Evolutionary conservation across 2,113 vertebrate species (phyloP).

Genomic region (Channa argus): DNA sequence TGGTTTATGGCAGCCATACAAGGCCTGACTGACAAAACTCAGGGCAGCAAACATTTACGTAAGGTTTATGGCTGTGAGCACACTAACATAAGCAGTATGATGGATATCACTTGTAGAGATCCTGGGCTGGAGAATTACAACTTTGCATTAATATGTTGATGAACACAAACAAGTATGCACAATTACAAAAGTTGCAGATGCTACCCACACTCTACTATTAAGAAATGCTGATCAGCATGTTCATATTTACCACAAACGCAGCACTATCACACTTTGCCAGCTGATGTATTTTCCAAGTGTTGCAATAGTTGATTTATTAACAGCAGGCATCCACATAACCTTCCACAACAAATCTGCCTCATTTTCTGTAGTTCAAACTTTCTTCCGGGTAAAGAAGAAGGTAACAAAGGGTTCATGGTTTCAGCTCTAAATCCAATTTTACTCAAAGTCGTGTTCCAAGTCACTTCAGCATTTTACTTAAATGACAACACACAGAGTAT

Average conservation of each 20-base stretch:
- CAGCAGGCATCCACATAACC: background rate
- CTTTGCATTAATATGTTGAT: too few relatives aligned
- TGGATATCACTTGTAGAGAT: too few relatives aligned
- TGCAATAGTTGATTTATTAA: background rate
- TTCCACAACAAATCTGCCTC: background rate
- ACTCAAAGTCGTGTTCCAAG: background rate
- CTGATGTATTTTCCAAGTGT: background rate
- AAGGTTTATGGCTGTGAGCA: too few relatives aligned
- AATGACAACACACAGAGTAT: background rate
- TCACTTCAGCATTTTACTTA: background rate
- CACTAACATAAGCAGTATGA: too few relatives aligned
- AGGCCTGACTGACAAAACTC: conserved; percentile 12
- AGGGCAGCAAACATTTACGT: background rate
- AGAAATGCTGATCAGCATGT: background rate
- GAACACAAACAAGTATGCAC: too few relatives aligned
- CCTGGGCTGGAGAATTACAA: too few relatives aligned
- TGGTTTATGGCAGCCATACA: background rate
- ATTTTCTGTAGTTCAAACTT: background rate
- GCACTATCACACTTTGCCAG: background rate
- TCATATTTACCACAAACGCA: too few relatives aligned
- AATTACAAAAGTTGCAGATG: too few relatives aligned
- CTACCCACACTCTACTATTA: too few relatives aligned
- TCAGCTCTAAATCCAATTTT: background rate
- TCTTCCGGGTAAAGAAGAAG: background rate
- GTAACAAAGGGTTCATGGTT: background rate